phyloP scores from a whole-genome alignment of 2,113 vertebrate genomes.

The Corythoichthys haematopterus region DNA sequence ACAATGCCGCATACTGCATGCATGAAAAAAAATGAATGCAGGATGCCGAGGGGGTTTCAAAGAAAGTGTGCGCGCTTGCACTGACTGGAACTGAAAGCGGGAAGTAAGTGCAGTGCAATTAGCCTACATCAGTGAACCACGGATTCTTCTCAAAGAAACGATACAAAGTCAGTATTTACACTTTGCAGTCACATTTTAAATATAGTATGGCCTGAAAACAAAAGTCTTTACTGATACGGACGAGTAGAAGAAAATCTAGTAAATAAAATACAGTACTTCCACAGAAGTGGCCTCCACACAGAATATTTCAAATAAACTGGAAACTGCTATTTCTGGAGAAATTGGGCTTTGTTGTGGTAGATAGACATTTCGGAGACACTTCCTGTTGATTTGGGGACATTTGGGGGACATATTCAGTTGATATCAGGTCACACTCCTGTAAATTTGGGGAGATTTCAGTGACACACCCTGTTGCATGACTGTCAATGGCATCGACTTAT shows the following conservation, averaged over 20 bases:
- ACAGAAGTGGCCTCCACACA: no score
- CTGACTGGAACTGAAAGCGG: constrained; percentile 46
- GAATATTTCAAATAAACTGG: no score
- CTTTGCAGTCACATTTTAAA: constrained; percentile 17
- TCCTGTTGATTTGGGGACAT: no score
- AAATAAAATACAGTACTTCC: constrained; percentile 24
- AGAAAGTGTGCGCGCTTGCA: not conserved
- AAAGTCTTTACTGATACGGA: constrained; percentile 49
- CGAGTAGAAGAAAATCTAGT: constrained; percentile 58
- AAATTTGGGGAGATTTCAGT: no score
- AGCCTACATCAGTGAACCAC: constrained; percentile 39
- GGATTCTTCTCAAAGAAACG: constrained; percentile 30
- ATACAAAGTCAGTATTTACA: constrained; percentile 36
- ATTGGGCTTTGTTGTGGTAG: no score
- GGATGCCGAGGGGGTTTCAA: not conserved
- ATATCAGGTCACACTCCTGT: no score
- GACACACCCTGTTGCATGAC: no score
- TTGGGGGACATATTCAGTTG: no score
- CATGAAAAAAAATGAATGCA: constrained; percentile 75
- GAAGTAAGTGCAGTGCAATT: constrained; percentile 41
- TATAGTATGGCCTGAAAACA: constrained; percentile 47
- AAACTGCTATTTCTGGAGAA: no score
- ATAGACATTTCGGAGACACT: no score
- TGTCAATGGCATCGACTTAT: no score
- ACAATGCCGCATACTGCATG: constrained; percentile 80